These are phyloP conservation scores for Caenorhabditis sp. DNA, from an alignment of 2,888 invertebrate genomes.

Conservation along the genomic window DNA sequence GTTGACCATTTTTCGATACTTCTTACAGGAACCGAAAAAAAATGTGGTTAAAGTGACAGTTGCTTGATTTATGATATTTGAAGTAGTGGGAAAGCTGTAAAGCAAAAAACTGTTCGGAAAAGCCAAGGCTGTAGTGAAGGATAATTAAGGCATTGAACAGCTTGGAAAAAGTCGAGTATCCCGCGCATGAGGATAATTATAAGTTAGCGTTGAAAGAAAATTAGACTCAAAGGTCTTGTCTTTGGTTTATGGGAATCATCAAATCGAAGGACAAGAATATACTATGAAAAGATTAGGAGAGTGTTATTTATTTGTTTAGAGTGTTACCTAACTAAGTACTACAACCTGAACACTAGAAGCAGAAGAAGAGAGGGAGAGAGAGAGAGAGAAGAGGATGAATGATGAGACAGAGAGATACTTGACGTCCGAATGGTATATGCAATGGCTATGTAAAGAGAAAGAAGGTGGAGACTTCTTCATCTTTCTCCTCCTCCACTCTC, in stretches of 20 bases:
- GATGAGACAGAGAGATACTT: constrained; percentile 28
- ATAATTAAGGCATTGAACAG: constrained; percentile 13
- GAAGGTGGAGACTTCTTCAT: constrained; percentile 35
- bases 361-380: constrained; percentile 12
- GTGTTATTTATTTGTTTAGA: constrained; percentile 31
- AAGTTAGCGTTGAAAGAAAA: not conserved
- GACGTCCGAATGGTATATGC: constrained; percentile 52
- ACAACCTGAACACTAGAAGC: constrained; percentile 15
- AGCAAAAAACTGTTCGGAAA: not conserved
- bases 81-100: not conserved
- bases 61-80: too few relatives aligned
- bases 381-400: constrained; percentile 21
- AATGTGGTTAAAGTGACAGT: too few relatives aligned
- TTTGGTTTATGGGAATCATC: too few relatives aligned
- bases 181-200: not conserved
- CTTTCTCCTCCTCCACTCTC: not conserved
- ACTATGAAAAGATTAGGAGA: not conserved
- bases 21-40: too few relatives aligned
- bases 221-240: too few relatives aligned
- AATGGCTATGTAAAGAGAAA: constrained; percentile 48
- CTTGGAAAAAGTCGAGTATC: constrained; percentile 12
- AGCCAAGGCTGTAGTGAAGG: constrained; percentile 5
- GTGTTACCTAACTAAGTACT: constrained; percentile 28
- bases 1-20: too few relatives aligned
- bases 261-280: too few relatives aligned